Conservation (phyloP, 2,113 vertebrate species). For the Tachysurus fulvidraco region DNA sequence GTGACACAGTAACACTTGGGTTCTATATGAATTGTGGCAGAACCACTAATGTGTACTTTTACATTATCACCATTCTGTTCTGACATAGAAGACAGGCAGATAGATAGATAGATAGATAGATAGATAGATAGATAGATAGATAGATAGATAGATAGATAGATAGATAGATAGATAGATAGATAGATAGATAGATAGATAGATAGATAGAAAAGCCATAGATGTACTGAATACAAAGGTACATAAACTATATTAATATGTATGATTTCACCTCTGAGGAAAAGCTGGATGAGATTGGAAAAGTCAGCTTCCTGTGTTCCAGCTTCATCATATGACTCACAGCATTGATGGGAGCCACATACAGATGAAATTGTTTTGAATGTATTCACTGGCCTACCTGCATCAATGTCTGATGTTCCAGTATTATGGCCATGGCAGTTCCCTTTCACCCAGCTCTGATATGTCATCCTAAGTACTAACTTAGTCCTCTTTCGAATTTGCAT, state of each 20-base stretch:
- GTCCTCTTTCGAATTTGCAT: not conserved
- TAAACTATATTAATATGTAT: not conserved
- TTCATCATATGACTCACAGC: not conserved
- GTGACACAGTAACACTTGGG: not conserved
- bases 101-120: too few relatives aligned
- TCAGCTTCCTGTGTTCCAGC: not conserved
- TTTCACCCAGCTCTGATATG: not conserved
- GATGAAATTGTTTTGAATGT: not conserved
- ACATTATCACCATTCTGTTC: not conserved
- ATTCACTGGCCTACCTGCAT: not conserved
- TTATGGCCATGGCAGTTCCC: not conserved
- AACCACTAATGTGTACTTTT: not conserved
- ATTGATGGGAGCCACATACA: not conserved
- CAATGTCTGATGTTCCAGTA: not conserved
- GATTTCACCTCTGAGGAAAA: not conserved
- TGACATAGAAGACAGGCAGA: too few relatives aligned
- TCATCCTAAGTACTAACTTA: not conserved
- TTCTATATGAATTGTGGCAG: not conserved
- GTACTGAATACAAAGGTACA: not conserved
- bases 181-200: not conserved
- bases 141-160: not conserved
- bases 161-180: not conserved
- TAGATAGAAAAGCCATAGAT: not conserved
- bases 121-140: not conserved
- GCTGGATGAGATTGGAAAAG: not conserved